Evolutionary conservation across 2,888 invertebrate genomes (phyloP).

Genomic region (Euspilapteryx auroguttella): DNA sequence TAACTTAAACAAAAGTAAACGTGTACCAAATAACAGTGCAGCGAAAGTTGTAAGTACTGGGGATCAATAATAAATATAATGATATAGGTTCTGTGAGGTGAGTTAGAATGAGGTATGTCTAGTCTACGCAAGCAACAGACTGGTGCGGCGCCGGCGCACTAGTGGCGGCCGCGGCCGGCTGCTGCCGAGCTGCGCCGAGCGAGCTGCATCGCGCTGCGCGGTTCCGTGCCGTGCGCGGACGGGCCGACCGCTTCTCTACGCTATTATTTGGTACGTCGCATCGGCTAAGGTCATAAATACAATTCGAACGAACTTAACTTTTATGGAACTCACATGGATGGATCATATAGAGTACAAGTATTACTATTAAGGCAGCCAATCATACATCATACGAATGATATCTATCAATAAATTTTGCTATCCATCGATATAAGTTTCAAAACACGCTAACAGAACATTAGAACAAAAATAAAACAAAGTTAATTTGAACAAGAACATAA

Average conservation of each 20-base stretch:
- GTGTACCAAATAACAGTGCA: slow-evolving; percentile 59
- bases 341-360: slow-evolving; percentile 29
- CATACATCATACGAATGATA: slow-evolving; percentile 25
- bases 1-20: slow-evolving; percentile 37
- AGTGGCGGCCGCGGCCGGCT: slow-evolving; percentile 8
- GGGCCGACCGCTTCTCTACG: slow-evolving; percentile 14
- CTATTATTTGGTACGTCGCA: slow-evolving; percentile 57
- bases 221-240: slow-evolving; percentile 8
- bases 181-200: slow-evolving; percentile 5
- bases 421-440: slow-evolving; percentile 3
- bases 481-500: slow-evolving; percentile 47
- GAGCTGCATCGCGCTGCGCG: too few relatives aligned
- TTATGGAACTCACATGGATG: slow-evolving; percentile 22
- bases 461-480: slow-evolving; percentile 22
- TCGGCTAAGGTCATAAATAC: slow-evolving; percentile 12
- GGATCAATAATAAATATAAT: slow-evolving; percentile 27
- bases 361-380: slow-evolving; percentile 47
- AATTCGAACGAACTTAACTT: slow-evolving; percentile 13
- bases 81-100: slow-evolving; percentile 41
- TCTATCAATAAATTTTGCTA: slow-evolving; percentile 6
- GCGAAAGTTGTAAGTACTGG: slow-evolving; percentile 46
- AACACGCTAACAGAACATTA: background rate
- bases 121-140: slow-evolving; percentile 17
- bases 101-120: slow-evolving; percentile 43
- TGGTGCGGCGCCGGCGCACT: slow-evolving; percentile 9